Evolutionary conservation across 2,888 invertebrate genomes (phyloP), one percentile per base, ranked within the genome.

Genomic region (Seira musarum): DNA sequence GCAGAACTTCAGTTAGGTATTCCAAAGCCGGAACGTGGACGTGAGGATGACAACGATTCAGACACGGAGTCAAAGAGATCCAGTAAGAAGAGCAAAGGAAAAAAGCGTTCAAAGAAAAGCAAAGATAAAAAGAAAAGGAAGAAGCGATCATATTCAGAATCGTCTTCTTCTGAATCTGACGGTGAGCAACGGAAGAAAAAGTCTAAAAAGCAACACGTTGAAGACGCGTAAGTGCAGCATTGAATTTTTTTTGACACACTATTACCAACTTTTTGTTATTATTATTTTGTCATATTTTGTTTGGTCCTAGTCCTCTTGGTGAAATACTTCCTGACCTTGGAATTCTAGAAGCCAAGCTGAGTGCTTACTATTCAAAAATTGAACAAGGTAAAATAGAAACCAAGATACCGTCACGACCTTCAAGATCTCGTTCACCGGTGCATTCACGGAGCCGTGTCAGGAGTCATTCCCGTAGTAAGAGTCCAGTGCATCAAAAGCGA

Each of bases 321-420:
- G 77, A 40, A 75, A 72, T 92, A 87, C 90, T 94, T 88, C 93
- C 94, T 67, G 94, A 94, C 87, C 90, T 94, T 81, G 93, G 93
- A 87, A 94, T 94, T 88, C 89, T 94, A 87, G 93, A 94, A 89
- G 93, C 93, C 0, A 94, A 94, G 88, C 90, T 94, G 87, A 93
- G 91, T 89, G 94, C 94, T 64, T 94, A 94, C 90, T 94, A 94
- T 89, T 93, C 93, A 85, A 92, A 93, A 89, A 92, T 94, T 81
- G 94, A 94, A 88, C 94, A 94, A 70, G 83, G 89, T 91, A 90
- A 87, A 89, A 89, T 35, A 88, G 89, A 17, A 21, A 53, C 79
- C 10, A 76, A 76, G 25, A 10, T 35, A 76, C 68, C 75, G n/a
- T 6, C 19, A 6, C 6, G 13, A 6, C 15, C 13, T 8, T 17